Conservation (phyloP, 2,888 invertebrate genomes). For the Anodontia alba region DNA sequence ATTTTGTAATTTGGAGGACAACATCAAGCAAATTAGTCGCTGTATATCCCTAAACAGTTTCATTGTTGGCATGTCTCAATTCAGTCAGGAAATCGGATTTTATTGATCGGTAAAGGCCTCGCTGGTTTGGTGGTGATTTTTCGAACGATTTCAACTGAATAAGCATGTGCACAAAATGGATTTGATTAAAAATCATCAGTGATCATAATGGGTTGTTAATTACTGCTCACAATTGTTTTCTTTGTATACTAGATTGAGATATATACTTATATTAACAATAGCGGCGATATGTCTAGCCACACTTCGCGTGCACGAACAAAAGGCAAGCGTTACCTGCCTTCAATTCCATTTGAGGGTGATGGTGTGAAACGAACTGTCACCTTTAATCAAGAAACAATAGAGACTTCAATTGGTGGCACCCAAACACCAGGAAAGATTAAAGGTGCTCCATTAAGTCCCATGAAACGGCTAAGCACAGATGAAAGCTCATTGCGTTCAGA, state of each 20-base stretch:
- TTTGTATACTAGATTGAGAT: neutral
- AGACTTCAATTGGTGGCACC: conserved; percentile 82
- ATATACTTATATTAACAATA: neutral
- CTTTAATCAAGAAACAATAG: conserved; percentile 77
- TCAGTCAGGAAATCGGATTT: too few species aligned
- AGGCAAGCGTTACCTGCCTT: conserved; percentile 67
- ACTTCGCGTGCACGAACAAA: conserved; percentile 35
- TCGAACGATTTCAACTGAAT: too few species aligned
- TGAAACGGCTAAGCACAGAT: conserved; percentile 45
- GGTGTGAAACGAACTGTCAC: conserved; percentile 67
- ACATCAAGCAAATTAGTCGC: too few species aligned
- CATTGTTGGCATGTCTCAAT: too few species aligned
- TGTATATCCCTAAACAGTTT: too few species aligned
- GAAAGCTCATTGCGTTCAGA: conserved; percentile 40
- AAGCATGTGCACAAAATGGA: too few species aligned
- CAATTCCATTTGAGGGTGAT: conserved; percentile 56
- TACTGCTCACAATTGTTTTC: neutral
- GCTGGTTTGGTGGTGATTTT: too few species aligned
- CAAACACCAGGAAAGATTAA: conserved; percentile 75
- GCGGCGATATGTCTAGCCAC: neutral
- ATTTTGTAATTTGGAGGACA: too few species aligned
- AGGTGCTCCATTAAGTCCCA: conserved; percentile 61
- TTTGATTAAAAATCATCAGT: neutral
- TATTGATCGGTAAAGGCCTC: too few species aligned
- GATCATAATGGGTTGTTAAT: neutral